These are phyloP conservation scores for Pachypeltis micranthus DNA, from an alignment of 1,140 invertebrate genomes.

Conservation along the genomic window DNA sequence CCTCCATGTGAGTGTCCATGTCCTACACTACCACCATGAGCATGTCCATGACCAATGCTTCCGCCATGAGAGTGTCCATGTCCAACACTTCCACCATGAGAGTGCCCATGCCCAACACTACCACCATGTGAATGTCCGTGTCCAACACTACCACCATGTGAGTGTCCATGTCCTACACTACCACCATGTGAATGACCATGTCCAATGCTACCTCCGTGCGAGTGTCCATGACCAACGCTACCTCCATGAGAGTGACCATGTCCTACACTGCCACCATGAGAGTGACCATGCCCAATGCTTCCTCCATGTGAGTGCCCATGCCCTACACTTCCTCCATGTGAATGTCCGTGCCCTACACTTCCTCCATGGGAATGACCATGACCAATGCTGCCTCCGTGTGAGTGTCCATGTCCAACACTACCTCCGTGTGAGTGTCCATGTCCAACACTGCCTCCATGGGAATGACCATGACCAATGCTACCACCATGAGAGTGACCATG, in stretches of 20 bases:
- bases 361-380: constrained; percentile 15
- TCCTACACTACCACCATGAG: constrained; percentile 19
- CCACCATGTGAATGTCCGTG: constrained; percentile 19
- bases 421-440: constrained; percentile 14
- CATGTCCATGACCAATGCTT: constrained; percentile 19
- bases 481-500: constrained; percentile 11
- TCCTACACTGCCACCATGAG: constrained; percentile 13
- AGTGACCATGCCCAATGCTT: constrained; percentile 14
- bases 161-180: constrained; percentile 17
- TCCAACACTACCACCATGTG: constrained; percentile 17
- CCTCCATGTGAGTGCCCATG: constrained; percentile 17
- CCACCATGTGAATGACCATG: constrained; percentile 18
- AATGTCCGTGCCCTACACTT: constrained; percentile 11
- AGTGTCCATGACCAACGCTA: constrained; percentile 15
- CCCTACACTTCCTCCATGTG: constrained; percentile 13
- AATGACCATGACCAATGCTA: constrained; percentile 7
- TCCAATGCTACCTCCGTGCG: constrained; percentile 15
- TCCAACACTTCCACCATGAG: constrained; percentile 17
- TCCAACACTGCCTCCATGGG: constrained; percentile 11
- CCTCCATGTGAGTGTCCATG: constrained; percentile 19
- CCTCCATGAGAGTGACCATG: constrained; percentile 18
- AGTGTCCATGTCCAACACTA: constrained; percentile 14
- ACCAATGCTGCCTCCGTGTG: constrained; percentile 11
- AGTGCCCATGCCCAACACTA: constrained; percentile 17
- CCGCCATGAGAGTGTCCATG: constrained; percentile 18